Conservation (phyloP, 2,797 vertebrate species). For the Vultur gryphus region DNA sequence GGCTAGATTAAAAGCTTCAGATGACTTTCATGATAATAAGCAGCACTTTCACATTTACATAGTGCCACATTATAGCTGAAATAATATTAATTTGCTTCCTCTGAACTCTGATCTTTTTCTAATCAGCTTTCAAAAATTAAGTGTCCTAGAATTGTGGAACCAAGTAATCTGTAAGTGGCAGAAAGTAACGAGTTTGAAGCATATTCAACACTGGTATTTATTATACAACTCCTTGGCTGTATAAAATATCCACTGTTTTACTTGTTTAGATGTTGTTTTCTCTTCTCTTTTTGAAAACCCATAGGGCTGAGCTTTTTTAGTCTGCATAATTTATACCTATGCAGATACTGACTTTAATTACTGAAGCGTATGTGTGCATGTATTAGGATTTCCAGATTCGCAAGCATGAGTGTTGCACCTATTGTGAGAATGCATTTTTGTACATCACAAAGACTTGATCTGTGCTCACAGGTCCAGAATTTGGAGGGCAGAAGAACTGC, state of each 20-base stretch:
- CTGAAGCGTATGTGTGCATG: not conserved
- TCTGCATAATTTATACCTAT: not conserved
- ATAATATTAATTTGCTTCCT: not conserved
- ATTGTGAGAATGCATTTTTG: not conserved
- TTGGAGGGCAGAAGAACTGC: slow-evolving; percentile 82
- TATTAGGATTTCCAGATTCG: not conserved
- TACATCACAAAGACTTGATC: not conserved
- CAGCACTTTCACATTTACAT: not conserved
- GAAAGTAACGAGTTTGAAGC: not conserved
- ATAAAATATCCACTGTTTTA: not conserved
- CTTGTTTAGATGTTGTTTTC: not conserved
- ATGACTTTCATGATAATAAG: not conserved
- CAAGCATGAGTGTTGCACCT: not conserved
- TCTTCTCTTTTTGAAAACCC: not conserved
- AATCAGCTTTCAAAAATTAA: not conserved
- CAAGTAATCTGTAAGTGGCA: not conserved
- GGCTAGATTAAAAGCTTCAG: not conserved
- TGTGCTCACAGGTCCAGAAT: slow-evolving; percentile 81
- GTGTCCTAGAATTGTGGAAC: not conserved
- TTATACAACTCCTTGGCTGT: not conserved
- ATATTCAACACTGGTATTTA: not conserved
- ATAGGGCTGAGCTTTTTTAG: not conserved
- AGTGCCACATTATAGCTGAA: not conserved
- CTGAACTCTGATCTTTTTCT: not conserved
- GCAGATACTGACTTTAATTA: not conserved